Base-by-base conservation (phyloP, 2,888 invertebrate genomes). In the Hoplodrina ambigua region DNA sequence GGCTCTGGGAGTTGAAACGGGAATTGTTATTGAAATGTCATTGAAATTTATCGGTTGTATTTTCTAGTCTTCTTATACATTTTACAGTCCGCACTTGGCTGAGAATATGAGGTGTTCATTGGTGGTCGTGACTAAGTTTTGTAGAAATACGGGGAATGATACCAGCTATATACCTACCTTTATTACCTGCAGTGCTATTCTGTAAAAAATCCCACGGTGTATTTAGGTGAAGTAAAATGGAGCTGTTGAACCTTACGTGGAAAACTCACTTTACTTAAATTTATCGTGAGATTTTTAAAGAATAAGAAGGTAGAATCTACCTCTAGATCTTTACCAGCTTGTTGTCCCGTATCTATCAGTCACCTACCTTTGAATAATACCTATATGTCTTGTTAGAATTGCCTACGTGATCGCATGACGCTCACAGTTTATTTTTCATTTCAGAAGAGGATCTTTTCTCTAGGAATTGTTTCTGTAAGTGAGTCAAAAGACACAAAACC, bases 21-120 rank as follows among this genome's bases (percentile, higher is more conserved):
- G 53, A 68, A 64, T 77, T 73, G 58, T 63, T 77, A 69, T 69
- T 69, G 59, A 62, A 65, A 74, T 78, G 25, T 33, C 41, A 41
- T 41, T 41, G 41, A 41, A 41, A 30, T 69, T 58, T 68, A 63
- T 60, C 50, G 61, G 52, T 57, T 8, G 20, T 19, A 41, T 60
- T 8, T 60, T 63, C 10, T 10, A n/a, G 25, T 25, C 11, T 41
- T 65, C 25, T 19, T 17, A 33, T 55, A 15, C 10, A 55, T 66
- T 59, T 41, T 44, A 37, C 17, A 44, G 50, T 71, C 64, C 25
- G 20, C 11, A 19, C 20, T 62, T 44, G 2, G 63, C 13, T 4
- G 41, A 41, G 13, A 41, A 41, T 41, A 13, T 37, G 13, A 41
- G 41, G 41, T 41, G 41, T 1, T 41, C 41, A 41, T 41, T 41